phyloP scores from a whole-genome alignment of 2,888 invertebrate species.

The Orthosia cruda region DNA sequence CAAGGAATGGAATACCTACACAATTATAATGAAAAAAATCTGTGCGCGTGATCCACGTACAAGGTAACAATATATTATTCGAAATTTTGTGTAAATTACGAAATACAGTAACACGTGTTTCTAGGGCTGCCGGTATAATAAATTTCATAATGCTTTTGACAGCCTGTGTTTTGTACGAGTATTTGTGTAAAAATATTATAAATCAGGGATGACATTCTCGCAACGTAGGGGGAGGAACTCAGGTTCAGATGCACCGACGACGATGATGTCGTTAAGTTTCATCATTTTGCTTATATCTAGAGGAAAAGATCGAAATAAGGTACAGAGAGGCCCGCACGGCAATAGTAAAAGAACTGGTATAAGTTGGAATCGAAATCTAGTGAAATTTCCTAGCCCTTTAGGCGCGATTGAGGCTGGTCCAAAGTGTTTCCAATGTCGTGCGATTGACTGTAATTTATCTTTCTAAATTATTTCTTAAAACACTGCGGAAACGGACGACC shows the following conservation, averaged over 20 bases:
- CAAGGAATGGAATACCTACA: conserved; percentile 31
- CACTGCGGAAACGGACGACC: not conserved
- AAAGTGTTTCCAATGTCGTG: too few relatives aligned
- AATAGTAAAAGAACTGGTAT: too few relatives aligned
- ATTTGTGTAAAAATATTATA: too few relatives aligned
- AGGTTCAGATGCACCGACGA: too few relatives aligned
- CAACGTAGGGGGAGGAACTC: not conserved
- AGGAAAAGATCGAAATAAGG: not conserved
- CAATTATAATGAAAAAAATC: conserved; percentile 25
- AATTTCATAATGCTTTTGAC: conserved; percentile 50
- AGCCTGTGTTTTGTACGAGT: conserved; percentile 18
- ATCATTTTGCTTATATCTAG: not conserved
- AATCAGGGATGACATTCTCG: conserved; percentile 8
- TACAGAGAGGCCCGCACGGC: not conserved
- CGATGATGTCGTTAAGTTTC: not conserved
- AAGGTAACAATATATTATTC: conserved; percentile 40
- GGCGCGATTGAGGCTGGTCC: too few relatives aligned
- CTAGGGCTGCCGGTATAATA: conserved; percentile 21
- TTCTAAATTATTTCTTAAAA: too few relatives aligned
- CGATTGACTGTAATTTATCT: too few relatives aligned
- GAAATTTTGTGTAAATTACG: conserved; percentile 48
- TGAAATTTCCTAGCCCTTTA: too few relatives aligned
- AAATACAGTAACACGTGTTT: conserved; percentile 34
- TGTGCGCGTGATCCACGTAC: conserved; percentile 10
- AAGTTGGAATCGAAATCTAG: too few relatives aligned